These are phyloP conservation scores for Notolabrus celidotus DNA, from an alignment of 2,797 vertebrate species.

Conservation along the genomic window DNA sequence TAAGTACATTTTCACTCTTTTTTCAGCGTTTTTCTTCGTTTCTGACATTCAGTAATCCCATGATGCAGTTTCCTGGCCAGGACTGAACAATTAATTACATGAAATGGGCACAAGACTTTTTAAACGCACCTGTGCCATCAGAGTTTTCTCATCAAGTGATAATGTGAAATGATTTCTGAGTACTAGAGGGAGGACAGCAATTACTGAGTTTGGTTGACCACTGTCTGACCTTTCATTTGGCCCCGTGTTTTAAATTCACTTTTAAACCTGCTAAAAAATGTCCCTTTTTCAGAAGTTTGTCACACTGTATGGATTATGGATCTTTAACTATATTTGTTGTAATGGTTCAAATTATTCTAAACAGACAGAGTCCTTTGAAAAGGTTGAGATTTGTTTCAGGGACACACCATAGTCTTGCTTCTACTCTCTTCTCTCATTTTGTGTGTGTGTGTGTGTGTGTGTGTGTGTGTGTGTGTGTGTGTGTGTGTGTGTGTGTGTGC, in stretches of 20 bases:
- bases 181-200: constrained; percentile 29
- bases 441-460: too few relatives aligned
- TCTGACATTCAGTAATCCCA: constrained; percentile 14
- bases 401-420: constrained; percentile 35
- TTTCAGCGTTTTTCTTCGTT: constrained; percentile 5
- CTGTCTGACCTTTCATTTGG: constrained; percentile 38
- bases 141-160: constrained; percentile 35
- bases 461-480: too few relatives aligned
- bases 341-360: too few relatives aligned
- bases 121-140: constrained; percentile 36
- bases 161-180: constrained; percentile 32
- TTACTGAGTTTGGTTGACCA: constrained; percentile 34
- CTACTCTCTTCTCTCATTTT: constrained; percentile 47
- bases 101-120: constrained; percentile 25
- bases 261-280: not conserved
- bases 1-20: not conserved
- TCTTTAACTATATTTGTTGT: constrained; percentile 22
- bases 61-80: not conserved
- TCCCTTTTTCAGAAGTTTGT: too few relatives aligned
- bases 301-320: not conserved
- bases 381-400: constrained; percentile 20
- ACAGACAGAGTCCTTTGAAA: not conserved
- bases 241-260: constrained; percentile 38
- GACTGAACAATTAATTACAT: constrained; percentile 18
- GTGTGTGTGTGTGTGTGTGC: constrained; percentile 30